Evolutionary conservation across 53 echinoderm and acorn worm species (phyloP), one percentile per base, ranked within the genome.

Genomic region (Echinarachnius parma): DNA sequence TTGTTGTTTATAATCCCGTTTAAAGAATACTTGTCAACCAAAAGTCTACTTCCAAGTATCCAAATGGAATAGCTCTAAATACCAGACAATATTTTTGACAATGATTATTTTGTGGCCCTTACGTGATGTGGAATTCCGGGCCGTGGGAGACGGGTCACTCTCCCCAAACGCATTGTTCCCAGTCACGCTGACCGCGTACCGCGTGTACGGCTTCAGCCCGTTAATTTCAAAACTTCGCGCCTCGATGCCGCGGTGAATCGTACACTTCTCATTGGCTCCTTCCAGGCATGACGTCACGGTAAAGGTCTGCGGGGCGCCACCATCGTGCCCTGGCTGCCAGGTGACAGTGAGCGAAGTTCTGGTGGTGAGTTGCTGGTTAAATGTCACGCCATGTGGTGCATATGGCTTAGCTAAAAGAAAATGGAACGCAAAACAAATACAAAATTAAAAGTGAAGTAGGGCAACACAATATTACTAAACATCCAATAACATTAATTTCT

Each of bases 241-340:
- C 14, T 16, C 21, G 16, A 72, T 42, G 28, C 39, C 57, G 44
- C 35, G 37, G 20, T 72, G 18, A 29, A 72, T 57, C 0, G 57
- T 37, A 56, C 74, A 72, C 19, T 37, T 56, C 34, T 69, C 16
- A 22, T 69, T 30, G 34, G 50, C 20, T 56, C 57, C 57, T 28
- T 34, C 39, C 19, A 55, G 34, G 29, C 74, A 72, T 26, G 74
- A 54, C 55, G 37, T 72, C 39, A 72, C 57, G 8, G 74, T 72
- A 20, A 56, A 72, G 7, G 74, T 56, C 27, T 72, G 57, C 13
- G 0, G 33, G 27, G 74, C 74, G 44, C 74, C 74, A 25, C 74
- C 74, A 72, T 72, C 44, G 57, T 72, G 27, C 10, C 74, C 74
- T 0, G 74, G 33, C 57, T 39, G 56, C 74, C 74, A 72, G 16